Percentiles rank a stretch among this genome's conserved stretches.
Conservation (phyloP, 2,888 invertebrate genomes). For the Ariolimax columbianus region DNA sequence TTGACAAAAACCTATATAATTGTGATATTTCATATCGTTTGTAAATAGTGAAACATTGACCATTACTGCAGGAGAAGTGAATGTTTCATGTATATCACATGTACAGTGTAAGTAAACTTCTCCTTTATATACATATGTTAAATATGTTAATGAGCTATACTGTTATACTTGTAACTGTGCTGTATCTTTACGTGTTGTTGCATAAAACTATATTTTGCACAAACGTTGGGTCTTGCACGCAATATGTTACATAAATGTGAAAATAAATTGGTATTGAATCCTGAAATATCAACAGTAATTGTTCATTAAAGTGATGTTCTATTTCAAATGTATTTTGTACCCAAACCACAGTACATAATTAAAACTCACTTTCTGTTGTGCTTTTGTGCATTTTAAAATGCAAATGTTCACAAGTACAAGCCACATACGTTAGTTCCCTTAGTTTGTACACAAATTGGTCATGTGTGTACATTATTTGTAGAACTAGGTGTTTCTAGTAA, state of each 20-base stretch:
- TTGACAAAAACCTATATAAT: not conserved
- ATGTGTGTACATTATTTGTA: no score
- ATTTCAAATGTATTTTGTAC: not conserved
- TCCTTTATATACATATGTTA: not conserved
- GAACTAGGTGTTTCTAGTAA: no score
- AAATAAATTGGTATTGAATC: not conserved
- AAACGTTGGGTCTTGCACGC: constrained; percentile 18
- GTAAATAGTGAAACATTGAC: constrained; percentile 19
- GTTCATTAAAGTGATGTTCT: not conserved
- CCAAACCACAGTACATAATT: constrained; percentile 1
- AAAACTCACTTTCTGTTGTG: not conserved
- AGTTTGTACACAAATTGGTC: no score
- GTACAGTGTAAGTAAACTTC: constrained; percentile 3
- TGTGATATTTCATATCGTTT: constrained; percentile 16
- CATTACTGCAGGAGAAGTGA: not conserved
- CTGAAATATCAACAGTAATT: not conserved
- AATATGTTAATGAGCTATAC: not conserved
- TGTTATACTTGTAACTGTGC: constrained; percentile 12
- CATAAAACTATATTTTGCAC: not conserved
- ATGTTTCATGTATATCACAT: constrained; percentile 6
- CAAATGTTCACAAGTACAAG: no score
- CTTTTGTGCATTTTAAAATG: not conserved
- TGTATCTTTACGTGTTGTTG: not conserved
- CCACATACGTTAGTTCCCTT: no score
- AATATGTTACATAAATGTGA: constrained; percentile 4